Conservation (phyloP, 2,113 vertebrate species). For the Isurus oxyrinchus region DNA sequence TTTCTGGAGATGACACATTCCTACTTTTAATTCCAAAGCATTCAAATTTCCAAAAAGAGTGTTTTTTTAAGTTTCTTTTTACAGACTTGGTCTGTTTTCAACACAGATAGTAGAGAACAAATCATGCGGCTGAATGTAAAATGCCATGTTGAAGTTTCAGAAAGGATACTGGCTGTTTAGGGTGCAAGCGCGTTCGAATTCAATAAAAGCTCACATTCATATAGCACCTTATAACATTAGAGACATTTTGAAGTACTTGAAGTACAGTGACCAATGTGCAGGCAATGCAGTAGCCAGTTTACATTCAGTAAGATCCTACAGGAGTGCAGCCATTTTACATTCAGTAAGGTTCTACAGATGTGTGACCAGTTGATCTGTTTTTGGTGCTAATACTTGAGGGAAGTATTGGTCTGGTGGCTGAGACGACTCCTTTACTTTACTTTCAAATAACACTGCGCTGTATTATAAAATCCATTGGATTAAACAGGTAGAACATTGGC, state of each 20-base stretch:
- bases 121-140: background rate
- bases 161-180: background rate
- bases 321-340: background rate
- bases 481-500: background rate
- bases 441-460: background rate
- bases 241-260: background rate
- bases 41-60: background rate
- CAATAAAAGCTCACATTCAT: background rate
- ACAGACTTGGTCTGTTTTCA: background rate
- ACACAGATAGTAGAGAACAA: background rate
- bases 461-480: background rate
- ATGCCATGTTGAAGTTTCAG: background rate
- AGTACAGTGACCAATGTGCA: no score
- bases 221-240: background rate
- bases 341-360: no score
- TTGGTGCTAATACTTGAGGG: background rate
- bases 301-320: background rate
- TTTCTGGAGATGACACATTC: background rate
- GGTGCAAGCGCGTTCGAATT: background rate
- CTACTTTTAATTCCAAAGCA: background rate
- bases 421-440: background rate
- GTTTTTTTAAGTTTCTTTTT: background rate
- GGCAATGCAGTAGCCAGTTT: background rate
- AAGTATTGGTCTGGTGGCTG: background rate
- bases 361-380: background rate